Evolutionary conservation across 2,888 invertebrate genomes (phyloP).

Genomic region (Furcula furcula): DNA sequence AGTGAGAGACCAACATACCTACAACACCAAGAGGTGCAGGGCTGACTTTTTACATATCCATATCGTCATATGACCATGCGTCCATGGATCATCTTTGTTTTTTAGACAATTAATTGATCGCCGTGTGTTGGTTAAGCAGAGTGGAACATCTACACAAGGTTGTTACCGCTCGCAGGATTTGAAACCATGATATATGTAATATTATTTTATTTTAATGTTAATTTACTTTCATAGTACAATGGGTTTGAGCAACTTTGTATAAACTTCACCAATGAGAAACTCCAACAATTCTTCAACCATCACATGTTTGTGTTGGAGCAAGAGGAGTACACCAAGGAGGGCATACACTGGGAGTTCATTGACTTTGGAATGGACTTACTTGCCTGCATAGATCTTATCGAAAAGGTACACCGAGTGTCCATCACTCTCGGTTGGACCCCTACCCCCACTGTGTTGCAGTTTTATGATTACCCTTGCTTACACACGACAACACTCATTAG

Average conservation of each 20-base stretch:
- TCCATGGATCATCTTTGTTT: too few species aligned
- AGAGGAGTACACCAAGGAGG: constrained; percentile 98
- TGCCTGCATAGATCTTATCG: constrained; percentile 99
- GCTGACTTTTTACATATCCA: too few species aligned
- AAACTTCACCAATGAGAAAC: constrained; percentile 99
- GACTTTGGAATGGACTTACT: constrained; percentile 99
- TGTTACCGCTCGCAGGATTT: too few species aligned
- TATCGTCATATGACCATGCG: too few species aligned
- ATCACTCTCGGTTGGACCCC: constrained; percentile 48
- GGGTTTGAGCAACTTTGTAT: constrained; percentile 99
- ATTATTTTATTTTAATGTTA: constrained; percentile 48
- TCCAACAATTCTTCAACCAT: constrained; percentile 99
- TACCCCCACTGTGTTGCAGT: constrained; percentile 31
- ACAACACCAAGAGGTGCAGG: too few species aligned
- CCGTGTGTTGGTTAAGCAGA: too few species aligned
- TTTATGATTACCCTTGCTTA: constrained; percentile 42
- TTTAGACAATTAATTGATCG: too few species aligned
- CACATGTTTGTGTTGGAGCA: constrained; percentile 99
- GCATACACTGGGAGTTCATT: constrained; percentile 99
- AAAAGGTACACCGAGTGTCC: constrained; percentile 89
- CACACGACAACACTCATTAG: constrained; percentile 42
- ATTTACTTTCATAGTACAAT: constrained; percentile 89
- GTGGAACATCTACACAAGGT: too few species aligned
- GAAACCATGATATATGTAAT: too few species aligned
- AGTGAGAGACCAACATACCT: too few species aligned